Conservation (phyloP, 1,140 invertebrate genomes). For the Bombyx mandarina region DNA sequence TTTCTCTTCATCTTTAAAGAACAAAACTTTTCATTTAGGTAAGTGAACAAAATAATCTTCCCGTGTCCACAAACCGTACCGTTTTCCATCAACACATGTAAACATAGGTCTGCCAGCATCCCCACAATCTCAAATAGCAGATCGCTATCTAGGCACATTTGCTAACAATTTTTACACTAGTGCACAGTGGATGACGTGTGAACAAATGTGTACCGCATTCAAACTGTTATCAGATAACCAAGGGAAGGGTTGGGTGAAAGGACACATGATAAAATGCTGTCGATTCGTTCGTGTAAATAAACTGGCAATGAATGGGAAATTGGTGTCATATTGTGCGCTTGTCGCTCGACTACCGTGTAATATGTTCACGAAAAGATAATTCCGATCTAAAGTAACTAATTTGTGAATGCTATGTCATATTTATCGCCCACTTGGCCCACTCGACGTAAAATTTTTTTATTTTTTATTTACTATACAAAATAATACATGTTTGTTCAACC, state of each 20-base stretch:
- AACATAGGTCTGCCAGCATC: constrained; percentile 20
- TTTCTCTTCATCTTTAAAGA: no score
- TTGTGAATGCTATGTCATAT: no score
- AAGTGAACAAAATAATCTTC: neutral
- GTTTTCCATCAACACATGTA: constrained; percentile 11
- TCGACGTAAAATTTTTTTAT: no score
- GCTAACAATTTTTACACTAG: constrained; percentile 68
- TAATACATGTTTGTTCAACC: constrained; percentile 4
- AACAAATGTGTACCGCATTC: constrained; percentile 62
- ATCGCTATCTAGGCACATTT: constrained; percentile 62
- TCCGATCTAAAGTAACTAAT: no score
- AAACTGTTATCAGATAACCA: constrained; percentile 59
- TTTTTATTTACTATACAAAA: no score
- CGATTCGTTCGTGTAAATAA: constrained; percentile 57
- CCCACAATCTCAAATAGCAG: constrained; percentile 48
- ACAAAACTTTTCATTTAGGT: neutral
- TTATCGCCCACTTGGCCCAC: no score
- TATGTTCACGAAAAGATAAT: no score
- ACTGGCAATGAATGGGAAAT: constrained; percentile 52
- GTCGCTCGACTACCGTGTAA: constrained; percentile 4
- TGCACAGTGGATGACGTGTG: constrained; percentile 48
- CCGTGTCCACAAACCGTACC: neutral
- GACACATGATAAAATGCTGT: constrained; percentile 54
- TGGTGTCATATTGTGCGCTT: constrained; percentile 36
- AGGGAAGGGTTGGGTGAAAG: constrained; percentile 58